These are phyloP conservation scores for Euthynnus affinis DNA, from an alignment of 2,797 vertebrate genomes.

Conservation along the genomic window DNA sequence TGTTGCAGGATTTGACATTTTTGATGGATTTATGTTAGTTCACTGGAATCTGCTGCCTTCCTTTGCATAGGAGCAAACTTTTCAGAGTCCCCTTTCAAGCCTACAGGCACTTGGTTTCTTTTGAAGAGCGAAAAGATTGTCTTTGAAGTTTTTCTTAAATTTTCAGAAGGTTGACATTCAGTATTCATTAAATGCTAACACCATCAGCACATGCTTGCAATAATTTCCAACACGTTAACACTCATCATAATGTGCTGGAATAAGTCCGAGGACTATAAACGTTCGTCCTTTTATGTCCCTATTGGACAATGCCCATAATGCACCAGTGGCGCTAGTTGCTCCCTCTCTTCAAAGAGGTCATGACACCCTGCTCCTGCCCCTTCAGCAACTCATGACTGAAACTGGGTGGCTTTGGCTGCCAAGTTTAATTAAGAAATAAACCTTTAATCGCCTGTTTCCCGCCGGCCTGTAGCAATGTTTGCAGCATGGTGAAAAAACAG, in stretches of 20 bases:
- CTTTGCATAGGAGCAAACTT: no score
- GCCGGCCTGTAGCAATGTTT: background rate
- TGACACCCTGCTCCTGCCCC: background rate
- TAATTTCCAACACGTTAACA: background rate
- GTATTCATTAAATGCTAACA: background rate
- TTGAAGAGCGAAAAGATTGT: no score
- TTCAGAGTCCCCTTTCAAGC: no score
- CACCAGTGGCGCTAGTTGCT: background rate
- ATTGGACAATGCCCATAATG: constrained; percentile 1
- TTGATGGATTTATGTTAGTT: no score
- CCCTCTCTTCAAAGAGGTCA: constrained; percentile 5
- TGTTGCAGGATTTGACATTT: no score
- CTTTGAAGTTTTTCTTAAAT: no score
- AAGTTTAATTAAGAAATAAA: constrained; percentile 34
- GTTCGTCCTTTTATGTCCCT: no score
- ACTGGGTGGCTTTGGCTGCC: constrained; percentile 10
- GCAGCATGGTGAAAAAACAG: background rate
- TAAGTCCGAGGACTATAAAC: background rate
- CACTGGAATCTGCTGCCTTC: background rate
- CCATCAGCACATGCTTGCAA: background rate
- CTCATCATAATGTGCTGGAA: background rate
- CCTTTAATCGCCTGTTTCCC: constrained; percentile 16
- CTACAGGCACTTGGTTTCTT: no score
- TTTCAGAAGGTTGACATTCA: no score
- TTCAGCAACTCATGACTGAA: constrained; percentile 9